Evolutionary conservation across 2,888 invertebrate genomes (phyloP).

Genomic region (Candidula unifasciata): DNA sequence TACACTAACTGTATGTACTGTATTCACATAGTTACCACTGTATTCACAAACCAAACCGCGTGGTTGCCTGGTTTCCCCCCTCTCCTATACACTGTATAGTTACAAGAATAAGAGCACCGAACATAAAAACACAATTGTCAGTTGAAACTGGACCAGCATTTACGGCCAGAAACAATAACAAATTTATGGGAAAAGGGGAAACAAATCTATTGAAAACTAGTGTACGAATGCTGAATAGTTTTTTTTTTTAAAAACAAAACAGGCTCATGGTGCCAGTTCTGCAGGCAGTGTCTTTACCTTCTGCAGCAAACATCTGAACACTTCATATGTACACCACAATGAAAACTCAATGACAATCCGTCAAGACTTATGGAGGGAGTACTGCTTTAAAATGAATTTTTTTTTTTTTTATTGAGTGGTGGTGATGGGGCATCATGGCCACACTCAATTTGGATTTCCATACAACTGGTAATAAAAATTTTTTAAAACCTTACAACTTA

Average conservation of each 20-base stretch:
- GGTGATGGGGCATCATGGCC: not conserved
- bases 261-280: not conserved
- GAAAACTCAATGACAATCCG: not conserved
- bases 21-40: not conserved
- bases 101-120: not conserved
- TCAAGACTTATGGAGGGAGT: not conserved
- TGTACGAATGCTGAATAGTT: not conserved
- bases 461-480: not conserved
- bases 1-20: slow-evolving; percentile 2
- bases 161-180: not conserved
- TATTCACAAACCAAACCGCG: slow-evolving; percentile 34
- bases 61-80: not conserved
- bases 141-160: no score
- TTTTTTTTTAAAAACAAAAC: not conserved
- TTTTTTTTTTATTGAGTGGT: no score
- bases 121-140: slow-evolving; percentile 6
- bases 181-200: not conserved
- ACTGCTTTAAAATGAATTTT: no score
- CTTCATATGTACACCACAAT: slow-evolving; percentile 26
- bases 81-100: slow-evolving; percentile 4
- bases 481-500: no score
- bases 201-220: not conserved
- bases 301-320: not conserved
- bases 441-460: slow-evolving; percentile 3
- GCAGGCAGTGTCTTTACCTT: not conserved